Evolutionary conservation across 2,888 invertebrate species (phyloP), one percentile per base, ranked within the genome.

Genomic region (Panopea generosa): DNA sequence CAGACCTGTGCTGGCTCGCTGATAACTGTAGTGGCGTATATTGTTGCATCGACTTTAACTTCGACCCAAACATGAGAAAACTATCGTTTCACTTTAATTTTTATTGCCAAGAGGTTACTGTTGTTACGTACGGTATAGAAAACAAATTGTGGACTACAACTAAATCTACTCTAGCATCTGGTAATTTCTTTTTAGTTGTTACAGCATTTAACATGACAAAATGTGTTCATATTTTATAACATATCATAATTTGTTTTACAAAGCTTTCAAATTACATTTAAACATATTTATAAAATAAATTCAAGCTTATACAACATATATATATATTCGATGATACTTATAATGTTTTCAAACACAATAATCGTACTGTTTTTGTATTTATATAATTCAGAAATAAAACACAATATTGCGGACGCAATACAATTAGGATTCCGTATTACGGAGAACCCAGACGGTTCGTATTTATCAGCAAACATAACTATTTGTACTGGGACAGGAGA

Each of bases 61-160:
- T 77, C 52, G 20, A 53, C 11, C 67, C 55, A 4, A 73, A 72
- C 11, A 57, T 38, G 2, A 49, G 73, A 26, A 67, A 65, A 14
- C 55, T 73, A 24, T 27, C 55, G n/a, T 24, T 80, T 14, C 40
- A 66, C n/a, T 69, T 84, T 38, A 53, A 57, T n/a, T 20, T 73
- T 2, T 72, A 61, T 3, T 84, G 82, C 55, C 45, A 29, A 7
- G 62, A 27, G 7, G 40, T 86, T n/a, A n/a, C n/a, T n/a, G n/a
- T n/a, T n/a, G n/a, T n/a, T 11, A 61, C 62, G 11, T 84, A 75
- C 59, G 49, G 59, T 6, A 62, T 85, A 16, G 85, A 85, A 47
- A 73, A 79, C 11, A 83, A 85, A 63, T 43, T 62, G 24, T 83
- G 78, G 76, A n/a, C n/a, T n/a, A n/a, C n/a, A n/a, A n/a, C n/a